Conservation (phyloP, 1,140 invertebrate species). For the Psilanteris sp. region DNA sequence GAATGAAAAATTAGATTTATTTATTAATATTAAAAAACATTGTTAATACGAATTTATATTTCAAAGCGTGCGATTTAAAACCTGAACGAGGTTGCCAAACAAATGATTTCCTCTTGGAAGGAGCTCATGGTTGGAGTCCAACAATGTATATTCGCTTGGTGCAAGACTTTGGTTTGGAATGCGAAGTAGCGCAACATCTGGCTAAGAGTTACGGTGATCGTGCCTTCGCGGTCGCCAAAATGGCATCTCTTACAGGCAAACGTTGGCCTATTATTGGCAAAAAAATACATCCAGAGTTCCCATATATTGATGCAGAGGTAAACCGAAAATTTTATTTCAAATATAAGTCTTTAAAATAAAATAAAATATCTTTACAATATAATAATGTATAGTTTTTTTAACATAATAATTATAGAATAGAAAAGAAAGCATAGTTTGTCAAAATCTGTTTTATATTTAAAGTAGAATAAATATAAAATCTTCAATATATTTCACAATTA, state of each 20-base stretch:
- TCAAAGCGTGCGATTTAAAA: conserved; percentile 85
- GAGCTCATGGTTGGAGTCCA: conserved; percentile 97
- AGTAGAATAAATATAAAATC: too few relatives aligned
- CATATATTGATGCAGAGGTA: conserved; percentile 99
- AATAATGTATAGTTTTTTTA: too few relatives aligned
- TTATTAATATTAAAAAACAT: too few relatives aligned
- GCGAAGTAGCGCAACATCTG: conserved; percentile 97
- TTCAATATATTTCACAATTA: too few relatives aligned
- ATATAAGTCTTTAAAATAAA: too few relatives aligned
- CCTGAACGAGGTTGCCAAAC: conserved; percentile 88
- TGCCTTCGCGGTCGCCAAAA: conserved; percentile 97
- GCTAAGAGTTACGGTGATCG: conserved; percentile 98
- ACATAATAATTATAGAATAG: too few relatives aligned
- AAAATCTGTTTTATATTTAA: too few relatives aligned
- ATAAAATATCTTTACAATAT: too few relatives aligned
- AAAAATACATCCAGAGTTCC: conserved; percentile 97
- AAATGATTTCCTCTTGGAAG: conserved; percentile 94
- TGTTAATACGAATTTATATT: too few relatives aligned
- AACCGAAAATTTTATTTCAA: conserved; percentile 4
- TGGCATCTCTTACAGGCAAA: conserved; percentile 96
- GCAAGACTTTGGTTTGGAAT: conserved; percentile 93
- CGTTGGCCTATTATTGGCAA: conserved; percentile 98
- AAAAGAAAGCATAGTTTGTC: too few relatives aligned
- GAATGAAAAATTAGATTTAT: too few relatives aligned
- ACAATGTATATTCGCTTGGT: conserved; percentile 99